Percentiles rank a stretch among this genome's conserved stretches.
Conservation (phyloP, 2,888 invertebrate species). For the Epistrophe grossulariae region DNA sequence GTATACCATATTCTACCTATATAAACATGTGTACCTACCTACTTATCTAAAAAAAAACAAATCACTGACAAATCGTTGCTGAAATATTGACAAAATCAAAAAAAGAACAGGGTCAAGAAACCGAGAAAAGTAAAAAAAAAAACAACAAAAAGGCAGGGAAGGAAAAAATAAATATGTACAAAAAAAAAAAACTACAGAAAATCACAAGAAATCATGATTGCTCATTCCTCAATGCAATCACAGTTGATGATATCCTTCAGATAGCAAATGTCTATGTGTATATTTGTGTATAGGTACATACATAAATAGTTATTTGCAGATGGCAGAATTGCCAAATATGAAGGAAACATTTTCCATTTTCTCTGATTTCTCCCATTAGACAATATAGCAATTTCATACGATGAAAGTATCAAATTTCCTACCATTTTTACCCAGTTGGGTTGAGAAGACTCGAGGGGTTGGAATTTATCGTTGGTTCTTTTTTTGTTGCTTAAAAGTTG, state of each 20-base stretch:
- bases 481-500: not conserved
- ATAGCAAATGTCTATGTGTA: not conserved
- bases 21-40: not conserved
- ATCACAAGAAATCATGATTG: not conserved
- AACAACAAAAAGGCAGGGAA: not conserved
- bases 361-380: constrained; percentile 13
- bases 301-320: not conserved
- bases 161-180: not conserved
- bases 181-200: not conserved
- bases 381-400: constrained; percentile 40
- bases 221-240: not conserved
- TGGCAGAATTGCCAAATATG: constrained; percentile 6
- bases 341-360: constrained; percentile 10
- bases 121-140: not conserved
- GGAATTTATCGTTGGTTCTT: not conserved
- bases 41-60: not conserved
- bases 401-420: constrained; percentile 42
- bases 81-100: not conserved
- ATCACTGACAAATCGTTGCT: not conserved
- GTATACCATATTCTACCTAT: too few species aligned
- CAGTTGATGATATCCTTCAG: not conserved
- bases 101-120: not conserved
- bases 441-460: not conserved
- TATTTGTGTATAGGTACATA: not conserved
- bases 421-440: not conserved